A percentile compares a stretch with the other conserved stretches of the same genome.
phyloP scores from a whole-genome alignment of 1,140 invertebrate species.

The Mamestra configurata region DNA sequence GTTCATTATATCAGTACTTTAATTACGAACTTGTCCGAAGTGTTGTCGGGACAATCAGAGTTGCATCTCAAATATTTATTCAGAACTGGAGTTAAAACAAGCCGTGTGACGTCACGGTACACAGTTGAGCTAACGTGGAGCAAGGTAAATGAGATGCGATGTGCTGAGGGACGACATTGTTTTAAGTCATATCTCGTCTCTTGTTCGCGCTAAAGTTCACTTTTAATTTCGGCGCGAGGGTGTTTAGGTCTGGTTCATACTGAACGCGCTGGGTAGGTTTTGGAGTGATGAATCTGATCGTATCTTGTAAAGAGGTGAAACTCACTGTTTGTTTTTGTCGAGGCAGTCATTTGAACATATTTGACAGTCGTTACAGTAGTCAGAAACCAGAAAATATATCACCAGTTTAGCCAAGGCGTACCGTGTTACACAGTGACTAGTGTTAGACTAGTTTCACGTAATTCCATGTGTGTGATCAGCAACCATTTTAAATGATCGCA shows the following conservation, averaged over 20 bases:
- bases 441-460: too few species aligned
- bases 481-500: too few species aligned
- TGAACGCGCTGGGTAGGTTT: neutral
- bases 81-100: slow-evolving; percentile 46
- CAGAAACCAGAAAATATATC: too few species aligned
- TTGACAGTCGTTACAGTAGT: too few species aligned
- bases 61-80: slow-evolving; percentile 56
- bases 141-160: slow-evolving; percentile 58
- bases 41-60: slow-evolving; percentile 42
- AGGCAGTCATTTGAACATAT: too few species aligned
- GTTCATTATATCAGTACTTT: slow-evolving; percentile 47
- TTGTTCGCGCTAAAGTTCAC: slow-evolving; percentile 63
- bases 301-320: too few species aligned
- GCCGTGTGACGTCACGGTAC: slow-evolving; percentile 25
- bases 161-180: slow-evolving; percentile 62
- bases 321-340: too few species aligned
- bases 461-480: too few species aligned
- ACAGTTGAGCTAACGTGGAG: slow-evolving; percentile 30
- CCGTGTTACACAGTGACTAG: too few species aligned
- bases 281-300: too few species aligned
- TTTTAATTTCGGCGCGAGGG: slow-evolving; percentile 63
- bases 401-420: too few species aligned
- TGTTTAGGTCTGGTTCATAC: slow-evolving; percentile 34
- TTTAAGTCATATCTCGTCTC: slow-evolving; percentile 65
- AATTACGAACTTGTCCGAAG: slow-evolving; percentile 50